phyloP scores from a whole-genome alignment of 2,888 invertebrate species.

The Leptura quadrifasciata region DNA sequence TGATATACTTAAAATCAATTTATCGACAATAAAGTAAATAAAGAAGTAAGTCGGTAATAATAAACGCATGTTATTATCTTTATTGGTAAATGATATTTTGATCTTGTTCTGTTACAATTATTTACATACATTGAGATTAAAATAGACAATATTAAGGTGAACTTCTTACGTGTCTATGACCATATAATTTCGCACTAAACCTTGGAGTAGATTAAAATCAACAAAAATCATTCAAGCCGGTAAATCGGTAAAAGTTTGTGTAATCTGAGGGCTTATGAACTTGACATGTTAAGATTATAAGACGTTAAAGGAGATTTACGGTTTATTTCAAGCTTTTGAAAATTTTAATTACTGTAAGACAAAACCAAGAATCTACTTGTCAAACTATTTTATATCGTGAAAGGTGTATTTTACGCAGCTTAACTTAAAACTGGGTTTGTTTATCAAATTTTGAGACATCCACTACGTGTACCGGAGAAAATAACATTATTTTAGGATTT shows the following conservation, averaged over 20 bases:
- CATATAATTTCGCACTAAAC: not conserved
- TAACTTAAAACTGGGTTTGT: too few species aligned
- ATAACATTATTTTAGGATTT: too few species aligned
- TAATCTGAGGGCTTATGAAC: not conserved
- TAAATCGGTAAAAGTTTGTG: not conserved
- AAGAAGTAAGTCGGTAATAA: slow-evolving; percentile 16
- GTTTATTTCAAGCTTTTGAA: too few species aligned
- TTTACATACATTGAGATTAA: not conserved
- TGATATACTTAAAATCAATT: slow-evolving; percentile 45
- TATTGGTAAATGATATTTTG: slow-evolving; percentile 6
- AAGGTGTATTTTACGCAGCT: too few species aligned
- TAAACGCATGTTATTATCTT: not conserved
- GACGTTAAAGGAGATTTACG: too few species aligned
- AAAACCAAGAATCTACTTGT: too few species aligned
- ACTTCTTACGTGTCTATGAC: slow-evolving; percentile 13
- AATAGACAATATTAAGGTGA: slow-evolving; percentile 18
- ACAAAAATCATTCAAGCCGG: not conserved
- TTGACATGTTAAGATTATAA: too few species aligned
- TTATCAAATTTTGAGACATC: too few species aligned
- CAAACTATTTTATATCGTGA: too few species aligned
- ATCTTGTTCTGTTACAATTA: not conserved
- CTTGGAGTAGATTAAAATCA: not conserved
- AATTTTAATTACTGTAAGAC: too few species aligned
- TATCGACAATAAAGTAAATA: slow-evolving; percentile 44
- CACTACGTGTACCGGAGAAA: too few species aligned